Conservation (phyloP, 2,113 vertebrate species). For the Syrmaticus mikado region DNA sequence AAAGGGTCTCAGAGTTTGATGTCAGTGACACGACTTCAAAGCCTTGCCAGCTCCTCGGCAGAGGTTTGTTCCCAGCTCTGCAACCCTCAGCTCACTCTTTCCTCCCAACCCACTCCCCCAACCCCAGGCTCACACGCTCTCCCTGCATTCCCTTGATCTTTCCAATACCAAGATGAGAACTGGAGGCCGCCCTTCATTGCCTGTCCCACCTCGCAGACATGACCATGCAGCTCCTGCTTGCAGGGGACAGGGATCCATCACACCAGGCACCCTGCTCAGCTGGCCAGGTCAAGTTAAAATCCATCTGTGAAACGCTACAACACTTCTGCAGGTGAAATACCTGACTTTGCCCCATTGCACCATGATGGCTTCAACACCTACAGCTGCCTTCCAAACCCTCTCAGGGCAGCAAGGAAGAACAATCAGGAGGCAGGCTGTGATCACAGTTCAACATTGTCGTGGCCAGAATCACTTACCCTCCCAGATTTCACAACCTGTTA, state of each 20-base stretch:
- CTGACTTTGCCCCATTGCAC: not conserved
- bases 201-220: not conserved
- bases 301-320: not conserved
- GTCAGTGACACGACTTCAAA: constrained; percentile 36
- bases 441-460: not conserved
- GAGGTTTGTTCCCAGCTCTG: constrained; percentile 6
- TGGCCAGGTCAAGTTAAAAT: not conserved
- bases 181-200: not conserved
- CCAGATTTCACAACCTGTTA: not conserved
- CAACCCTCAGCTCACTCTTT: not conserved
- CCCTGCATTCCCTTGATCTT: not conserved
- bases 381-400: not conserved
- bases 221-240: not conserved
- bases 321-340: not conserved
- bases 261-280: not conserved
- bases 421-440: not conserved
- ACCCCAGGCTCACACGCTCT: constrained; percentile 6
- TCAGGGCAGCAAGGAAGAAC: not conserved
- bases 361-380: fast-evolving
- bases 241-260: not conserved
- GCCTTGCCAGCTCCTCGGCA: not conserved
- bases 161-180: not conserved
- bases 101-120: not conserved
- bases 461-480: constrained; percentile 4
- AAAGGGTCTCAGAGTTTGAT: constrained; percentile 39